A percentile compares a stretch with the other conserved stretches of the same genome.
Conservation (phyloP, 2,888 invertebrate genomes). For the Lasioglossum villosulum region DNA sequence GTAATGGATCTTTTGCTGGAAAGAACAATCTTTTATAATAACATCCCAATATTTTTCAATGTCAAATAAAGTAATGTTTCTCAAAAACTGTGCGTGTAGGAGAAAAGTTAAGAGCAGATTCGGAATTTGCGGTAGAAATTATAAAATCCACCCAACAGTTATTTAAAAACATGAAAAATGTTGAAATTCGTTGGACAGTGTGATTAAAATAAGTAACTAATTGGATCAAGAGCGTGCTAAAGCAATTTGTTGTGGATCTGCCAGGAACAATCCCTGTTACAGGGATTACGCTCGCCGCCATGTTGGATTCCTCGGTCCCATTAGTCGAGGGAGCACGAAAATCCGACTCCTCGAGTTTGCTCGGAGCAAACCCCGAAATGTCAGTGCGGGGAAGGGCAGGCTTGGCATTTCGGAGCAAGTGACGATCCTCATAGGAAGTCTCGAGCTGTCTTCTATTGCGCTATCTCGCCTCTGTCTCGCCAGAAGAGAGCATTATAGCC, state of each 20-base stretch:
- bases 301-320: neutral
- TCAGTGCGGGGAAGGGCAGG: constrained; percentile 65
- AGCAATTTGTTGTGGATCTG: neutral
- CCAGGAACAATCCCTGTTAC: neutral
- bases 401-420: constrained; percentile 69
- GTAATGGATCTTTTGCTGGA: too few relatives aligned
- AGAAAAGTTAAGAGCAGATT: too few relatives aligned
- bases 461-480: constrained; percentile 36
- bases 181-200: too few relatives aligned
- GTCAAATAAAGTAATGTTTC: too few relatives aligned
- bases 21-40: too few relatives aligned
- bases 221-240: neutral
- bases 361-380: constrained; percentile 56
- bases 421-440: constrained; percentile 40
- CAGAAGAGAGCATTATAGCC: constrained; percentile 1
- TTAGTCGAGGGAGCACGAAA: neutral
- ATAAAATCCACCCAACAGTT: too few relatives aligned
- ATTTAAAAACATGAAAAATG: too few relatives aligned
- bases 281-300: neutral
- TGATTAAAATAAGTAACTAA: neutral
- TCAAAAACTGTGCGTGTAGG: too few relatives aligned
- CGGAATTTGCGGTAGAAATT: too few relatives aligned
- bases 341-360: constrained; percentile 7
- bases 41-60: too few relatives aligned
- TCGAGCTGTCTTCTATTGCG: constrained; percentile 54